Evolutionary conservation across 2,113 vertebrate species (phyloP).

Genomic region (Triplophysa rosa): DNA sequence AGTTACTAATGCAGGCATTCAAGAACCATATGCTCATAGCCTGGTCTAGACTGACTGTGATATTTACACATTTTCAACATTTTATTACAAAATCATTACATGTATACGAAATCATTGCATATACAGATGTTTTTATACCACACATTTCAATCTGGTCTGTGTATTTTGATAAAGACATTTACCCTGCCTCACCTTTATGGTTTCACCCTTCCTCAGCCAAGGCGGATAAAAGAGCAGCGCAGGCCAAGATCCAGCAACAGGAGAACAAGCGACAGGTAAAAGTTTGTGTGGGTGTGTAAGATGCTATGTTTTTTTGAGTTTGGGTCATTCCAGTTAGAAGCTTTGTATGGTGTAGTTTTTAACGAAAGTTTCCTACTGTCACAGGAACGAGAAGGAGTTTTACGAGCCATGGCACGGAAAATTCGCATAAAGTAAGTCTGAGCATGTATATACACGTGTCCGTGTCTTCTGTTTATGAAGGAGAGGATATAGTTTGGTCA

Average conservation of each 20-base stretch:
- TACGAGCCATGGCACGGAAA: conserved; percentile 93
- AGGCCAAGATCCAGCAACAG: conserved; percentile 91
- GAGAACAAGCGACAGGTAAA: conserved; percentile 87
- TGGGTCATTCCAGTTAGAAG: background rate
- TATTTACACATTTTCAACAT: too few species aligned
- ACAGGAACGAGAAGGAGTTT: conserved; percentile 91
- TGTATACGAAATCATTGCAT: too few species aligned
- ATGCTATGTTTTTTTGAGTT: background rate
- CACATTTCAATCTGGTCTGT: background rate
- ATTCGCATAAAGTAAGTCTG: conserved; percentile 91
- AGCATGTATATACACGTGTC: background rate
- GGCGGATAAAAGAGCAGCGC: conserved; percentile 91
- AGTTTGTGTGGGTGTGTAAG: conserved; percentile 19
- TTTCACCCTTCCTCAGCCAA: conserved; percentile 74
- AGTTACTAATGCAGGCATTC: conserved; percentile 52
- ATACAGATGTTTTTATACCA: background rate
- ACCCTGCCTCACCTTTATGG: background rate
- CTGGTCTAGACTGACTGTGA: too few species aligned
- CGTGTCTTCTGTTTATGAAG: conserved; percentile 28
- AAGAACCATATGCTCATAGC: too few species aligned
- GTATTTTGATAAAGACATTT: background rate
- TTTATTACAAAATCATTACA: too few species aligned
- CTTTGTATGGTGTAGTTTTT: background rate
- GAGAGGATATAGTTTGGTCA: conserved; percentile 11
- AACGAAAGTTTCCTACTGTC: conserved; percentile 26